Evolutionary conservation across 2,797 vertebrate species (phyloP).

Genomic region (Fistularia commersonii): DNA sequence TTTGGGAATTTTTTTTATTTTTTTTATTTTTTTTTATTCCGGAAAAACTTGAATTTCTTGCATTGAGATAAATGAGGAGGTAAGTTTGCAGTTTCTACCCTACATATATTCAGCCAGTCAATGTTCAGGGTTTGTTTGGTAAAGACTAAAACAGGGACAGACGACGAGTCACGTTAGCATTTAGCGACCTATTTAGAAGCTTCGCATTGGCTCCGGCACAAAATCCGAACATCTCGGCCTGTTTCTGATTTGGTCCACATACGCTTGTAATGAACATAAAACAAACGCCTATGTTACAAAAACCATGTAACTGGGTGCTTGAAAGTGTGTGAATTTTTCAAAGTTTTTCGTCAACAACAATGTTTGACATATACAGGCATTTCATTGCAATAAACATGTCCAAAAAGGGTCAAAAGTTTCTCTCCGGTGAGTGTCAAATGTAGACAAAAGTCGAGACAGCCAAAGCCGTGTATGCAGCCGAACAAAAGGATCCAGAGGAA

Average conservation of each 20-base stretch:
- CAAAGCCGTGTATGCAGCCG: constrained; percentile 16
- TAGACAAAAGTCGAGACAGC: constrained; percentile 31
- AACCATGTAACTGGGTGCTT: constrained; percentile 23
- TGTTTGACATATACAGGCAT: constrained; percentile 16
- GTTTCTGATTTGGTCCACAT: constrained; percentile 26
- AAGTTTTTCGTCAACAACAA: constrained; percentile 22
- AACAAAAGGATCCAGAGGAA: constrained; percentile 30
- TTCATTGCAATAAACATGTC: constrained; percentile 18
- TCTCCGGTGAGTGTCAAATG: constrained; percentile 29
- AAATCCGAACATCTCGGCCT: constrained; percentile 6
- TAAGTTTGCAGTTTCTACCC: too few species aligned
- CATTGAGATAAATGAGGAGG: too few species aligned
- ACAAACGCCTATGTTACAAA: constrained; percentile 19
- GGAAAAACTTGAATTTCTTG: too few species aligned
- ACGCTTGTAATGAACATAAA: constrained; percentile 8
- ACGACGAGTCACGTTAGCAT: too few species aligned
- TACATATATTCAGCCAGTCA: too few species aligned
- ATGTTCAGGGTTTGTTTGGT: too few species aligned
- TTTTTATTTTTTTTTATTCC: background rate
- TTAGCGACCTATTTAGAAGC: background rate
- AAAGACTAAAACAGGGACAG: too few species aligned
- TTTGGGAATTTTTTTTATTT: background rate
- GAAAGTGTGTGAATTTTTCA: constrained; percentile 7
- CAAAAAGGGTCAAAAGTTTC: constrained; percentile 4
- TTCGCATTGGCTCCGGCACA: constrained; percentile 2